phyloP scores from a whole-genome alignment of 2,888 invertebrate genomes.

The Mallateleia sp. region DNA sequence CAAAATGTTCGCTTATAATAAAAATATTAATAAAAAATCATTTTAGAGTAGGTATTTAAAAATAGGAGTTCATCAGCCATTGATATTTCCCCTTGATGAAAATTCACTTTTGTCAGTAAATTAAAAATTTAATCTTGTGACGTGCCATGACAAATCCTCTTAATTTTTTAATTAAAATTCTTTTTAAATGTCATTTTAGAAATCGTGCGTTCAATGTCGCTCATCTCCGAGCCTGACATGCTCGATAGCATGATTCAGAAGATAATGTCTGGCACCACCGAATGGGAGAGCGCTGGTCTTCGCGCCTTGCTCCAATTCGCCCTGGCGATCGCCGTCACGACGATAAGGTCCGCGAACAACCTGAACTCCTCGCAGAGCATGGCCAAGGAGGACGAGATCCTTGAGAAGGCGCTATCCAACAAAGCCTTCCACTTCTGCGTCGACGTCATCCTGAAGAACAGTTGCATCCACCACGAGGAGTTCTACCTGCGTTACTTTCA shows the following conservation, averaged over 20 bases:
- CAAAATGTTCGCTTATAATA: no score
- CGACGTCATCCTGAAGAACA: constrained; percentile 93
- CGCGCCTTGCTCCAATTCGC: constrained; percentile 93
- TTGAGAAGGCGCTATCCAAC: constrained; percentile 95
- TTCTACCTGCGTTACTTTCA: constrained; percentile 96
- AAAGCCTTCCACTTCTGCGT: constrained; percentile 95
- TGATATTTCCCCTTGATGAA: no score
- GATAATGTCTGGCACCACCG: constrained; percentile 89
- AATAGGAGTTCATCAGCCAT: no score
- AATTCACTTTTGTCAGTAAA: no score
- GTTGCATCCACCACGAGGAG: constrained; percentile 93
- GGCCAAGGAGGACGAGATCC: constrained; percentile 94
- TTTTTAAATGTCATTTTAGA: no score
- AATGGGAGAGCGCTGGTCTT: constrained; percentile 91
- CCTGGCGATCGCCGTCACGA: constrained; percentile 93
- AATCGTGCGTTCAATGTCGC: constrained; percentile 87
- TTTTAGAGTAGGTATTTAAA: no score
- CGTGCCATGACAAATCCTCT: no score
- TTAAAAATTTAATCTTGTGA: no score
- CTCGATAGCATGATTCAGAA: constrained; percentile 91
- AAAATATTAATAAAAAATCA: no score
- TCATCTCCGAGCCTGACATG: constrained; percentile 86
- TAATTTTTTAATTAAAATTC: no score
- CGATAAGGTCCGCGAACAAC: constrained; percentile 91
- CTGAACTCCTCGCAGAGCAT: constrained; percentile 90